These are phyloP conservation scores for Tupaia chinensis DNA, from an alignment of 2,113 vertebrate genomes.

Conservation along the genomic window DNA sequence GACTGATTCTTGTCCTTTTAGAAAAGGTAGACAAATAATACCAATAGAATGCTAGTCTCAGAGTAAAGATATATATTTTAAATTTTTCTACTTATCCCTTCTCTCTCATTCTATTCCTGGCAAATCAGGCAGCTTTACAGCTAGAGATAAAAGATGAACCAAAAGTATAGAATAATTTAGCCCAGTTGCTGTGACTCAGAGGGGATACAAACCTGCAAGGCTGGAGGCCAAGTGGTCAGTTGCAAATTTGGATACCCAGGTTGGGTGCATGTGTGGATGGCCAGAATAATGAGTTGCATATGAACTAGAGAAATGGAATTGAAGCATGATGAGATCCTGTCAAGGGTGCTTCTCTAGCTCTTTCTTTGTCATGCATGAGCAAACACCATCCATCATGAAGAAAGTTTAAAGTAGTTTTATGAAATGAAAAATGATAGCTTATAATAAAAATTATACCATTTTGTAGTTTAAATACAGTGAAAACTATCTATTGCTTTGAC, in stretches of 20 bases:
- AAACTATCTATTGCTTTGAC: background rate
- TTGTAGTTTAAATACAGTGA: background rate
- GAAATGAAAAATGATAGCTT: background rate
- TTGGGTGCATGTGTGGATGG: no score
- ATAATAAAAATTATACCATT: background rate
- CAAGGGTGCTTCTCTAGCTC: no score
- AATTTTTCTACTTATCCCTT: background rate
- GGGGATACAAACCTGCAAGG: no score
- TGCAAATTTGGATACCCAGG: no score
- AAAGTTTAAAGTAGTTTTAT: background rate
- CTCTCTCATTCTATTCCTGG: background rate
- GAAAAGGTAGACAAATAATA: background rate
- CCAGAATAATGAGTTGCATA: no score
- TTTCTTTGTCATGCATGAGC: no score
- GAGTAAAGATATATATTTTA: background rate
- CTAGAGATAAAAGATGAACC: background rate
- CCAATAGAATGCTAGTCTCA: background rate
- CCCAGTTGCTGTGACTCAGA: no score
- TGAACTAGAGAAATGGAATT: no score
- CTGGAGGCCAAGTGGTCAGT: no score
- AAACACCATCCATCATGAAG: background rate
- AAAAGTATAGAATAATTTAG: background rate
- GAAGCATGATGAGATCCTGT: no score
- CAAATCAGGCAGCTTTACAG: background rate
- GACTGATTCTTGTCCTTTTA: background rate